These are phyloP conservation scores for Sciaenops ocellatus DNA, from an alignment of 2,797 vertebrate species.

Conservation along the genomic window DNA sequence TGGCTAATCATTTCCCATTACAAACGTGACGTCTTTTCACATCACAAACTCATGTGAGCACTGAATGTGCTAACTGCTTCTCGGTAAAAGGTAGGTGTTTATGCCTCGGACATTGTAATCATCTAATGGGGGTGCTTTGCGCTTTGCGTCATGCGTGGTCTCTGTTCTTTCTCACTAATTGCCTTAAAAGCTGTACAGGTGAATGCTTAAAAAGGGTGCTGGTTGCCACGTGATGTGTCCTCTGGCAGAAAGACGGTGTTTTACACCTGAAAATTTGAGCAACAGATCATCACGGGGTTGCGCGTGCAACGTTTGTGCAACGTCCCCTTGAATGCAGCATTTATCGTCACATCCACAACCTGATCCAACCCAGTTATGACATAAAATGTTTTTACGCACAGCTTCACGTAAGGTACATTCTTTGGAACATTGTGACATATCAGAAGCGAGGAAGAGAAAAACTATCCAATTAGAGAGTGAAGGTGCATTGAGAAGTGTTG, in stretches of 20 bases:
- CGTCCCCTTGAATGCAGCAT: not conserved
- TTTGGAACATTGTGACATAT: not conserved
- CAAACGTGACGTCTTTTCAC: not conserved
- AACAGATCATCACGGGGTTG: not conserved
- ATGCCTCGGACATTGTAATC: conserved; percentile 3
- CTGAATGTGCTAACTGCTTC: not conserved
- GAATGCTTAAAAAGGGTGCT: not conserved
- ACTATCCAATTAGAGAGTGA: not conserved
- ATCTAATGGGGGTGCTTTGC: conserved; percentile 3
- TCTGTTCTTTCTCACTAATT: conserved; percentile 15
- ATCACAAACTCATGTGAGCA: not conserved
- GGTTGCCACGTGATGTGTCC: not conserved
- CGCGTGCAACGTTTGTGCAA: not conserved
- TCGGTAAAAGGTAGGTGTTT: not conserved
- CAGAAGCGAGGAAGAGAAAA: not conserved
- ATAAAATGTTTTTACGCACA: not conserved
- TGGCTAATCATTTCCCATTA: not conserved
- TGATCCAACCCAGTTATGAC: not conserved
- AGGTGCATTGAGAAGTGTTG: not conserved
- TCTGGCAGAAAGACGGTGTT: not conserved
- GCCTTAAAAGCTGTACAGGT: conserved; percentile 24
- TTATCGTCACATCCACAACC: not conserved
- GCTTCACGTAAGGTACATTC: not conserved
- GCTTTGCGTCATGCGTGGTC: not conserved
- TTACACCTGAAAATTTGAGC: conserved; percentile 1